Evolutionary conservation across 2,797 vertebrate genomes (phyloP).

Genomic region (Malacoctenus gilli): DNA sequence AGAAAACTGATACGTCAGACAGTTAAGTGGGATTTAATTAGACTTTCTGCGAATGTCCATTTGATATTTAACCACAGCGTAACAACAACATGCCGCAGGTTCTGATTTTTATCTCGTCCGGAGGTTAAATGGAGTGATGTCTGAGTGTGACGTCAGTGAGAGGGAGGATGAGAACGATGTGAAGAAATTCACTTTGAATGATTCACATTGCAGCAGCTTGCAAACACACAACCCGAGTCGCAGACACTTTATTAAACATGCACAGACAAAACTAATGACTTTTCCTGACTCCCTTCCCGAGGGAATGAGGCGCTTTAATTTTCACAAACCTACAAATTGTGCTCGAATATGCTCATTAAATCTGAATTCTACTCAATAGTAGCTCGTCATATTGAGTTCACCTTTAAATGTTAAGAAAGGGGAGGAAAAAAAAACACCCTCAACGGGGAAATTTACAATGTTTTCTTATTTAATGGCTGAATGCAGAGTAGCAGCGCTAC

Average conservation of each 20-base stretch:
- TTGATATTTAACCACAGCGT: not conserved
- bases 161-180: not conserved
- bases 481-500: too few relatives aligned
- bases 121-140: not conserved
- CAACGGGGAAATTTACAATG: too few relatives aligned
- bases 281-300: not conserved
- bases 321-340: not conserved
- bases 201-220: not conserved
- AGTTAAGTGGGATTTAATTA: constrained; percentile 1
- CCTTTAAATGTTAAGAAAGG: too few relatives aligned
- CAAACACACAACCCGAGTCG: constrained; percentile 3
- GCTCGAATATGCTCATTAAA: not conserved
- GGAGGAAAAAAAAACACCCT: too few relatives aligned
- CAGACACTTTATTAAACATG: constrained; percentile 2
- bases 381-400: not conserved
- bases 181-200: not conserved
- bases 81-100: not conserved
- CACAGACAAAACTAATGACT: not conserved
- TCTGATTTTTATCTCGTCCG: not conserved
- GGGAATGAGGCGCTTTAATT: constrained; percentile 24
- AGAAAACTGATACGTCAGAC: constrained; percentile 6
- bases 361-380: not conserved
- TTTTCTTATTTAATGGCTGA: too few relatives aligned
- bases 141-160: not conserved
- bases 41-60: constrained; percentile 5